Evolutionary conservation across 2,797 vertebrate species (phyloP).

Genomic region (Cyprinodon diabolis): DNA sequence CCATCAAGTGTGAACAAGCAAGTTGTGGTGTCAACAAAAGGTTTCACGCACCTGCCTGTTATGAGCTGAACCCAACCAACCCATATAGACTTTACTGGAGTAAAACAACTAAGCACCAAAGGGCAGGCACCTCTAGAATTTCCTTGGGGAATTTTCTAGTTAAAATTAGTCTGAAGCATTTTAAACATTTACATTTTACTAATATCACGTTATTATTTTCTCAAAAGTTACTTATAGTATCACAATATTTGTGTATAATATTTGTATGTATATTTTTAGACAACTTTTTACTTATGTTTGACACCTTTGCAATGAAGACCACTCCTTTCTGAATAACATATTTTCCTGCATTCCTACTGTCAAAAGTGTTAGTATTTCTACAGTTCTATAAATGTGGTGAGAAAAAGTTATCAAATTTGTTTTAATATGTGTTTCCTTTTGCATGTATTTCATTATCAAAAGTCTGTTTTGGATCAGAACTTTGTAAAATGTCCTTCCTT

Average conservation of each 20-base stretch:
- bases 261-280: not conserved
- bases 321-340: not conserved
- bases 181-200: not conserved
- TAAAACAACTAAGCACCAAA: no score
- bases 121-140: no score
- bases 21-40: no score
- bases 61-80: no score
- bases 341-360: no score
- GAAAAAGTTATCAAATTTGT: not conserved
- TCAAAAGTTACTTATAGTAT: not conserved
- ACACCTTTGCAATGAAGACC: not conserved
- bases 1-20: no score
- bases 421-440: not conserved
- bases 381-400: not conserved
- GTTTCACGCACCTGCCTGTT: no score
- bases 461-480: not conserved
- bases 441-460: not conserved
- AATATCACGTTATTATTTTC: not conserved
- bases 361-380: not conserved
- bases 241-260: not conserved
- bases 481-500: not conserved
- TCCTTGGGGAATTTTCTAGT: no score
- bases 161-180: not conserved
- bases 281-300: not conserved
- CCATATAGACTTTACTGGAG: no score